Base-by-base conservation (phyloP, 2,888 invertebrate species). In the Chorisops tibialis region DNA sequence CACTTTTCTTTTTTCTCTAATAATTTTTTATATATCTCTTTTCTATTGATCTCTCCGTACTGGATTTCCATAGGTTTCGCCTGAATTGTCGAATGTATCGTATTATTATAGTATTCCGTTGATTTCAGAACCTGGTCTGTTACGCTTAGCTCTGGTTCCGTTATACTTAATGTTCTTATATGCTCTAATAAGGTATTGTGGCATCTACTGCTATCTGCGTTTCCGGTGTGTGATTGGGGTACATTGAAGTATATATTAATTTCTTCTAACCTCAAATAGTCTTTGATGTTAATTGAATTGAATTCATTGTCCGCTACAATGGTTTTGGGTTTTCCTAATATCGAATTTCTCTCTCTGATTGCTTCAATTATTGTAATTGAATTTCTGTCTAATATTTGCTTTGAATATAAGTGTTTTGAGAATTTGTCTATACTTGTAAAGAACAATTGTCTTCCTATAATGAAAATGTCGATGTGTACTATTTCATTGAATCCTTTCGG, bases 381-480 rank as follows among this genome's bases (percentile, higher is more conserved):
- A 21, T 64, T 64, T 45, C 50, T 63, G 39, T 66, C 61, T 4
- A 21, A 12, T 19, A 63, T 43, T 43, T 49, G 59, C 18, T 48
- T 45, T 16, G 52, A 49, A 9, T 59, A 48, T 21, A 61, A 48
- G 12, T 61, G 50, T 61, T 66, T 64, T 9, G 64, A 64, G 39
- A 62, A 61, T 56, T 48, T 64, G 45, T 64, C 62, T 5, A 66
- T 63, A 16, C 43, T 54, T 2, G 63, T 65, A 9, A 63, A 51
- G 35, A 63, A 65, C 2, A 38, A 38, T 22, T 16, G n/a, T 18
- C 58, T 43, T n/a, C 12, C 6, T 6, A 39, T 39, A 6, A 7
- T 39, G 12, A 39, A 39, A 6, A n/a, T 4, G n/a, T 48, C 48
- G 4, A 48, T 48, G 22, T 48, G 24, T 1, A 48, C 12, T 2